These are phyloP conservation scores for Theocolax elegans DNA, from an alignment of 1,140 invertebrate genomes.

Conservation along the genomic window DNA sequence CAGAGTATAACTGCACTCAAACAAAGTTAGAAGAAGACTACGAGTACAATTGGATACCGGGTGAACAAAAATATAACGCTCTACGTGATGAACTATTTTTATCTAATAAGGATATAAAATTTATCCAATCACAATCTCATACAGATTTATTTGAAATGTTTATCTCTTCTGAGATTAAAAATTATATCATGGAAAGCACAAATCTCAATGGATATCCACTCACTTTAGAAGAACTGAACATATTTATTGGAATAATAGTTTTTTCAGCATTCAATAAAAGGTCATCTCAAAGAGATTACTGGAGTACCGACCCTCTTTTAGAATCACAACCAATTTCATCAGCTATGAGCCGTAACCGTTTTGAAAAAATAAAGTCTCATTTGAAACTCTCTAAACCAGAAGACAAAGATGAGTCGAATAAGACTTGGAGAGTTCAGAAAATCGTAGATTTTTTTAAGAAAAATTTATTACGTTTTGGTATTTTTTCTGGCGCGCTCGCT, in stretches of 20 bases:
- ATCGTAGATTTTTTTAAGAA: not conserved
- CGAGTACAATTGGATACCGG: too few relatives aligned
- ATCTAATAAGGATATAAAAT: too few relatives aligned
- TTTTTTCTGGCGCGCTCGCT: slow-evolving; percentile 5
- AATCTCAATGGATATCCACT: too few relatives aligned
- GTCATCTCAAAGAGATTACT: slow-evolving; percentile 43
- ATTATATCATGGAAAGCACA: too few relatives aligned
- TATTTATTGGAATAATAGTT: slow-evolving; percentile 16
- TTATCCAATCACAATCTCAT: too few relatives aligned
- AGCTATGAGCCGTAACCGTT: slow-evolving; percentile 39
- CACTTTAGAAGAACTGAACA: slow-evolving; percentile 2
- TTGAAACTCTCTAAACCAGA: slow-evolving; percentile 28
- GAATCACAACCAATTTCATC: slow-evolving; percentile 18
- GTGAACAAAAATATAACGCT: too few relatives aligned
- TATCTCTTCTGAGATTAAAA: too few relatives aligned
- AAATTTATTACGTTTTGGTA: slow-evolving; percentile 18
- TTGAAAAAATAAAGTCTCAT: slow-evolving; percentile 34
- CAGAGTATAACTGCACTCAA: too few relatives aligned
- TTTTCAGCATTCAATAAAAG: slow-evolving; percentile 12
- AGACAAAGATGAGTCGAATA: not conserved
- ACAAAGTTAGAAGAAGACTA: too few relatives aligned
- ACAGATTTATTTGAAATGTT: too few relatives aligned
- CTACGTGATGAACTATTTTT: too few relatives aligned
- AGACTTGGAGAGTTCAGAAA: not conserved
- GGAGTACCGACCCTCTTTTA: slow-evolving; percentile 33